These are phyloP conservation scores for Tenthredo distinguenda DNA, from an alignment of 2,888 invertebrate species.

Conservation along the genomic window DNA sequence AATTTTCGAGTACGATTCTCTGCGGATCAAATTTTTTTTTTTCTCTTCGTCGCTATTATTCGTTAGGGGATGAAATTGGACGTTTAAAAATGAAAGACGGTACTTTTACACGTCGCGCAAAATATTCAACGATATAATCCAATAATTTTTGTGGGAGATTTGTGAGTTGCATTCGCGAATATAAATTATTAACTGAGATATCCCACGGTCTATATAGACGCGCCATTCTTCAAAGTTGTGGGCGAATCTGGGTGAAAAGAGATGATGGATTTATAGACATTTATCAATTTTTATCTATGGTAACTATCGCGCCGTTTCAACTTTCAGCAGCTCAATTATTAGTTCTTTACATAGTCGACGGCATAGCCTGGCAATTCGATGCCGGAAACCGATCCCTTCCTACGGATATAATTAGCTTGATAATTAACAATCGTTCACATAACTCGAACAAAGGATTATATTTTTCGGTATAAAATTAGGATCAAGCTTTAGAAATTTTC, in stretches of 20 bases:
- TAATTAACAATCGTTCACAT: background rate
- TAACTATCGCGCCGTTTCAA: background rate
- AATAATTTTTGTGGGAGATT: constrained; percentile 6
- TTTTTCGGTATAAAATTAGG: background rate
- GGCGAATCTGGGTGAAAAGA: background rate
- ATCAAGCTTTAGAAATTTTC: background rate
- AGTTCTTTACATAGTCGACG: background rate
- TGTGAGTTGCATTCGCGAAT: background rate
- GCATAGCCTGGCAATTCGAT: background rate
- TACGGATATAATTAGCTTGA: background rate
- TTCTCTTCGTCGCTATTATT: background rate
- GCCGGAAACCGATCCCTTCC: constrained; percentile 18
- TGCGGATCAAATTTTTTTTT: background rate
- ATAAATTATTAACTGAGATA: constrained; percentile 9
- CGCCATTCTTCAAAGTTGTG: background rate
- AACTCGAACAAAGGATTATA: background rate
- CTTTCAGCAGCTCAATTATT: constrained; percentile 43
- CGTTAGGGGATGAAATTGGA: background rate
- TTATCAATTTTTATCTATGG: constrained; percentile 11
- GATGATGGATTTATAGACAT: constrained; percentile 36
- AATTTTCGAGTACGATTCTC: background rate
- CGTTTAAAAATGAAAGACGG: background rate
- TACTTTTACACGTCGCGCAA: background rate
- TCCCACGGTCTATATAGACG: background rate
- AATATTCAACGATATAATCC: background rate